Evolutionary conservation across 2,113 vertebrate species (phyloP).

Genomic region (Furnarius figulus): DNA sequence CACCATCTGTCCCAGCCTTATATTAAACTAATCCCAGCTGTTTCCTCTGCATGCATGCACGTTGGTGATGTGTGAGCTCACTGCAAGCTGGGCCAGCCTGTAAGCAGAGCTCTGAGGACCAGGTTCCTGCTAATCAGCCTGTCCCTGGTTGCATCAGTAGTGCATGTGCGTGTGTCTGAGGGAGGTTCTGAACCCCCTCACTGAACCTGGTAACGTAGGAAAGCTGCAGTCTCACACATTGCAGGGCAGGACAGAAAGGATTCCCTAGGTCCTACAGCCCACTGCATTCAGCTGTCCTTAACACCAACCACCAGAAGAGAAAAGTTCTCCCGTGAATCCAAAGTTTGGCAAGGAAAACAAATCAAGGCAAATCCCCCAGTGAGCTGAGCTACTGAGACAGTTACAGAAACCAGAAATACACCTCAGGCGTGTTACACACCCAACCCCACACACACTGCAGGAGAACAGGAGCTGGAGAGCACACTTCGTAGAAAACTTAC

Average conservation of each 20-base stretch:
- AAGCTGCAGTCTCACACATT: neutral
- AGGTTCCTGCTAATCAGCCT: neutral
- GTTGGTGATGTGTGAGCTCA: rapidly evolving
- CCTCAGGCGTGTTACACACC: neutral
- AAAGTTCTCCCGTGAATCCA: neutral
- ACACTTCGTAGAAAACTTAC: neutral
- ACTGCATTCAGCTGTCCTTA: neutral
- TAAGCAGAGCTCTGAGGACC: neutral
- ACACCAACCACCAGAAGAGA: neutral
- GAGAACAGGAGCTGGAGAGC: neutral
- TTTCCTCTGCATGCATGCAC: neutral
- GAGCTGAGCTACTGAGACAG: neutral
- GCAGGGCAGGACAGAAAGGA: neutral
- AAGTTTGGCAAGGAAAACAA: neutral
- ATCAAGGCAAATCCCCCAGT: neutral
- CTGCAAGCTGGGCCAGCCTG: neutral
- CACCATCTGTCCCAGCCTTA: neutral
- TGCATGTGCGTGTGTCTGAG: rapidly evolving
- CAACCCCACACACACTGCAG: rapidly evolving
- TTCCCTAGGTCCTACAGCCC: neutral
- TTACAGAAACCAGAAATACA: neutral
- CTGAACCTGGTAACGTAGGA: neutral
- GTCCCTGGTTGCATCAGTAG: rapidly evolving
- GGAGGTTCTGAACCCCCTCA: neutral
- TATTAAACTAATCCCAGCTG: neutral